phyloP scores from a whole-genome alignment of 1,140 invertebrate species.

The Solenopsis fugax region DNA sequence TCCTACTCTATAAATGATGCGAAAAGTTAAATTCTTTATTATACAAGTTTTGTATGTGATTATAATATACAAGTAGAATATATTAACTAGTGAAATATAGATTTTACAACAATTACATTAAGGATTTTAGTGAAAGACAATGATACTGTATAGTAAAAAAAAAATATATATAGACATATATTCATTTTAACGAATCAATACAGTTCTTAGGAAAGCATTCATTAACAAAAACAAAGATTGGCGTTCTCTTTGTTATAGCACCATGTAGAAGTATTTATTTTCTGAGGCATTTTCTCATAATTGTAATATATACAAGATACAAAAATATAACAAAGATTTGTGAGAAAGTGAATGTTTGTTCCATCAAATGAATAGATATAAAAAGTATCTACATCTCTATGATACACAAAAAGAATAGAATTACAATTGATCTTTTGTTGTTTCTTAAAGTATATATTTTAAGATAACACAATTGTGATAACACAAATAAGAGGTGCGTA shows the following conservation, averaged over 20 bases:
- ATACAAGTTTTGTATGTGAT: slow-evolving; percentile 18
- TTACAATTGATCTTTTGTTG: slow-evolving; percentile 14
- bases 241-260: slow-evolving; percentile 27
- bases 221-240: slow-evolving; percentile 1
- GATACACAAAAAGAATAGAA: not conserved
- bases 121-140: not conserved
- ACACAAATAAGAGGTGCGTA: not conserved
- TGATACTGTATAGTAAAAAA: slow-evolving; percentile 5
- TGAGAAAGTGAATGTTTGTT: not conserved
- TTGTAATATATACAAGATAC: slow-evolving; percentile 44
- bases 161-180: not conserved
- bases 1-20: not conserved
- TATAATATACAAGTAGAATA: slow-evolving; percentile 23
- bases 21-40: slow-evolving; percentile 18
- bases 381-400: not conserved
- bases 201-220: not conserved
- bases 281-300: slow-evolving; percentile 23
- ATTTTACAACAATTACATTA: not conserved
- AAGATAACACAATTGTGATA: slow-evolving; percentile 20
- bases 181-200: slow-evolving; percentile 1
- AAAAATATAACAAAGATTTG: slow-evolving; percentile 34
- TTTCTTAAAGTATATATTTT: slow-evolving; percentile 24
- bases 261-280: slow-evolving; percentile 62
- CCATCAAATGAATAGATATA: not conserved
- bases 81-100: not conserved